Evolutionary conservation across 2,797 vertebrate genomes (phyloP), one percentile per base, ranked within the genome.

Genomic region (Hybognathus amarus): DNA sequence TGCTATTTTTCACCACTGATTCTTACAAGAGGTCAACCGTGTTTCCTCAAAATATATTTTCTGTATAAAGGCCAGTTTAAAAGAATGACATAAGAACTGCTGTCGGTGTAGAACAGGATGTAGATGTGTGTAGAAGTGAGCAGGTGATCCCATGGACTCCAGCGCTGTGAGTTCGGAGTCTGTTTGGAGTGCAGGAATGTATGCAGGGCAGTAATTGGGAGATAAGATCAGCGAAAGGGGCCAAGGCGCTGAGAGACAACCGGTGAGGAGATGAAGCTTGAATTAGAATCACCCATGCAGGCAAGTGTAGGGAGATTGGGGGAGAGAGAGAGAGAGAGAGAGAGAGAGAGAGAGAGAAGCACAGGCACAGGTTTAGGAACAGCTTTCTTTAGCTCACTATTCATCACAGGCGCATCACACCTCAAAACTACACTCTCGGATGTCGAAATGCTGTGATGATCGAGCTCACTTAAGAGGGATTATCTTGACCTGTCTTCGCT

Each of bases 131-230:
- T 80, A 36, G 27, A 77, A 40, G 38, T 24, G 30, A 63, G 52
- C 68, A 63, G 79, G 56, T 73, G 79, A 81, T 75, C 27, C 33
- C 56, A 38, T 59, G 27, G 73, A 68, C 50, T 68, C 30, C 40
- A 40, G 56, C 24, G 22, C 24, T 61, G 15, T 17, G 47, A 36
- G 15, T 38, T 84, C 73, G 0, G 17, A 61, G 52, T 90, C 87
- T 89, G 85, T 91, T 90, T 89, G 89, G 90, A 87, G 89, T 79
- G 85, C 88, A 94, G 92, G 94, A 94, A 95, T 94, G 93, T 92
- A 91, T 92, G 89, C 90, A 90, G 89, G 89, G 90, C 91, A 92
- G 88, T 93, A 93, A 92, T 90, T 90, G 91, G 90, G 88, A 87
- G 93, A 95, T 93, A 94, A 92, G 88, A 94, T 94, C 93, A 40